Evolutionary conservation across 2,113 vertebrate genomes (phyloP).

Genomic region (Oncorhynchus tshawytscha): DNA sequence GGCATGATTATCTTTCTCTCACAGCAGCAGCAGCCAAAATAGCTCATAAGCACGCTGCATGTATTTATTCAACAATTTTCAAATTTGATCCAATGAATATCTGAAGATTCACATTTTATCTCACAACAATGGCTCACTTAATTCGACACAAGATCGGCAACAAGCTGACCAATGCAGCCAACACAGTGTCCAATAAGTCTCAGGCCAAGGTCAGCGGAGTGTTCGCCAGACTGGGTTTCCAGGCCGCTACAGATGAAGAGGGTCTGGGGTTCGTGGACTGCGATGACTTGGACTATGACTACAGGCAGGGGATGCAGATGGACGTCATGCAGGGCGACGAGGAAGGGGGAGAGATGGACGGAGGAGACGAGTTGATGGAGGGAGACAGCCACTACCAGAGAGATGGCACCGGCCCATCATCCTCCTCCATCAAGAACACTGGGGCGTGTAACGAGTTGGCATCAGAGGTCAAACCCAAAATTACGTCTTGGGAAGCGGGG

Average conservation of each 20-base stretch:
- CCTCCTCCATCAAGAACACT: conserved; percentile 79
- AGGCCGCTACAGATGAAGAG: conserved; percentile 93
- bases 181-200: conserved; percentile 89
- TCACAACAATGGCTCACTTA: conserved; percentile 83
- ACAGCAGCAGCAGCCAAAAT: conserved; percentile 21
- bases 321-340: conserved; percentile 83
- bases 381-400: conserved; percentile 93
- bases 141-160: conserved; percentile 91
- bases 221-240: conserved; percentile 94
- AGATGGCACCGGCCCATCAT: conserved; percentile 78
- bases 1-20: conserved; percentile 55
- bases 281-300: conserved; percentile 92
- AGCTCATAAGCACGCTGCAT: conserved; percentile 12
- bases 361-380: conserved; percentile 72
- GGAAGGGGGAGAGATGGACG: conserved; percentile 68
- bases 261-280: conserved; percentile 90
- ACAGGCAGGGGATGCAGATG: conserved; percentile 93
- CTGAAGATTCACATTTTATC: conserved; percentile 23
- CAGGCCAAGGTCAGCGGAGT: conserved; percentile 94
- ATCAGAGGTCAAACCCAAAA: conserved; percentile 85
- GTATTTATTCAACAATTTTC: conserved; percentile 9
- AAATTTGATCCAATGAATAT: conserved; percentile 2
- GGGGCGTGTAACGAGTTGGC: conserved; percentile 73
- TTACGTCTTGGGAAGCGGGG: conserved; percentile 95
- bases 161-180: conserved; percentile 85